phyloP scores from a whole-genome alignment of 2,888 invertebrate genomes.

The Eupithecia exiguata region DNA sequence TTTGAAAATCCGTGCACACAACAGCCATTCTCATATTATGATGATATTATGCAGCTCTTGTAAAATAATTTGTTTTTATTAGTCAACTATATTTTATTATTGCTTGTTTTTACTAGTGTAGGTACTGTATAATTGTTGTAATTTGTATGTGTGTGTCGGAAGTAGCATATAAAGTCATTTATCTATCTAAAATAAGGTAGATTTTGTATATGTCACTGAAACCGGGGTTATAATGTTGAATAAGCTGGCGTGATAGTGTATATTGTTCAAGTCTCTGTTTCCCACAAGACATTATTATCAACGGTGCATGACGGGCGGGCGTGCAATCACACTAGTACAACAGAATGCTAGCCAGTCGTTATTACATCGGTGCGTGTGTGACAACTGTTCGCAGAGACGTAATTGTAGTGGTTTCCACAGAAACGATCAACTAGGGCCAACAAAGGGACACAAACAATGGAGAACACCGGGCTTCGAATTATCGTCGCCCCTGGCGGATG shows the following conservation, averaged over 20 bases:
- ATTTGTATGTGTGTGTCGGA: too few relatives aligned
- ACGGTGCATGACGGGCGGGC: slow-evolving; percentile 71
- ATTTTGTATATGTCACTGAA: background rate
- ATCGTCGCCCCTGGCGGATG: background rate
- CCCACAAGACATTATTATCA: slow-evolving; percentile 68
- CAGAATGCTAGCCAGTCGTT: slow-evolving; percentile 47
- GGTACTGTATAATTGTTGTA: too few relatives aligned
- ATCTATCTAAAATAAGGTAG: too few relatives aligned
- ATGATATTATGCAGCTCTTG: background rate
- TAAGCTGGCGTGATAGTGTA: slow-evolving; percentile 17
- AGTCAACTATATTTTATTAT: too few relatives aligned
- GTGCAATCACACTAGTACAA: slow-evolving; percentile 58
- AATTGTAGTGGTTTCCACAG: slow-evolving; percentile 66
- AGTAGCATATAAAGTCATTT: too few relatives aligned
- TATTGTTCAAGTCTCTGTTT: slow-evolving; percentile 49
- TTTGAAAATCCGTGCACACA: background rate
- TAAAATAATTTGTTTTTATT: too few relatives aligned
- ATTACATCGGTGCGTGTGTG: slow-evolving; percentile 58
- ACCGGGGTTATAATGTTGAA: background rate
- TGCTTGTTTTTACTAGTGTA: too few relatives aligned
- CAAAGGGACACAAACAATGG: slow-evolving; percentile 40
- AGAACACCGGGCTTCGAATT: slow-evolving; percentile 9
- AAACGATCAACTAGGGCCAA: slow-evolving; percentile 56
- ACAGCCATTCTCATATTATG: background rate
- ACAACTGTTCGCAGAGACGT: slow-evolving; percentile 66